Evolutionary conservation across 2,888 invertebrate genomes (phyloP).

Genomic region (Oxycera nigricornis): DNA sequence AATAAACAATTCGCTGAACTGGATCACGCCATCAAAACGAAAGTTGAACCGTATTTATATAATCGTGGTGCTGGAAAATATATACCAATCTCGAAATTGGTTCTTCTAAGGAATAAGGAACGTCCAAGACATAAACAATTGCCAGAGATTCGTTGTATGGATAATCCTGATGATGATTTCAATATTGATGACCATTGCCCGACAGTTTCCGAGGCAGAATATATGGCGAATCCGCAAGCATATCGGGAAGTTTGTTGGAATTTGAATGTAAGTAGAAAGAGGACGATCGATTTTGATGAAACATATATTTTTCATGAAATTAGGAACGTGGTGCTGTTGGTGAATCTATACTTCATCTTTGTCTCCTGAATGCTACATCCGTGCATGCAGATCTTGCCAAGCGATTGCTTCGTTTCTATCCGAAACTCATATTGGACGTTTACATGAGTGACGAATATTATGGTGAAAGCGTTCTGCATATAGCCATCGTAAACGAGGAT

Average conservation of each 20-base stretch:
- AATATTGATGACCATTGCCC: slow-evolving; percentile 81
- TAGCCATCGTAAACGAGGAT: slow-evolving; percentile 98
- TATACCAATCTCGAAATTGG: slow-evolving; percentile 88
- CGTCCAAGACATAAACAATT: slow-evolving; percentile 80
- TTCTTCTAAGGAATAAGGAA: slow-evolving; percentile 86
- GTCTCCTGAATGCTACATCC: slow-evolving; percentile 89
- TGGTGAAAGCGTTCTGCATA: slow-evolving; percentile 94
- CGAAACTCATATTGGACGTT: slow-evolving; percentile 94
- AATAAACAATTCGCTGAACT: slow-evolving; percentile 91
- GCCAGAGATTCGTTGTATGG: slow-evolving; percentile 77
- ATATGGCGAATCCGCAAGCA: slow-evolving; percentile 70
- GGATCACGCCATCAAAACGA: slow-evolving; percentile 90
- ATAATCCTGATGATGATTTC: slow-evolving; percentile 85
- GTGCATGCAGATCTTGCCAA: slow-evolving; percentile 94
- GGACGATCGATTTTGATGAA: background rate
- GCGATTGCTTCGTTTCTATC: slow-evolving; percentile 87
- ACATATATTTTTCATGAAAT: too few relatives aligned
- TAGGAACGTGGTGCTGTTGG: slow-evolving; percentile 93
- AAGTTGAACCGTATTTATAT: slow-evolving; percentile 91
- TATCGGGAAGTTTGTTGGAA: slow-evolving; percentile 93
- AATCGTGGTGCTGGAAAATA: slow-evolving; percentile 91
- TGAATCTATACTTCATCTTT: slow-evolving; percentile 92
- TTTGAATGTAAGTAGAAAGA: slow-evolving; percentile 66
- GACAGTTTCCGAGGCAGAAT: slow-evolving; percentile 69
- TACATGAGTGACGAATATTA: slow-evolving; percentile 98